Percentiles rank a stretch among this genome's conserved stretches.
phyloP scores from a whole-genome alignment of 35 echinoderm and acorn worm species.

The Apostichopus californicus region DNA sequence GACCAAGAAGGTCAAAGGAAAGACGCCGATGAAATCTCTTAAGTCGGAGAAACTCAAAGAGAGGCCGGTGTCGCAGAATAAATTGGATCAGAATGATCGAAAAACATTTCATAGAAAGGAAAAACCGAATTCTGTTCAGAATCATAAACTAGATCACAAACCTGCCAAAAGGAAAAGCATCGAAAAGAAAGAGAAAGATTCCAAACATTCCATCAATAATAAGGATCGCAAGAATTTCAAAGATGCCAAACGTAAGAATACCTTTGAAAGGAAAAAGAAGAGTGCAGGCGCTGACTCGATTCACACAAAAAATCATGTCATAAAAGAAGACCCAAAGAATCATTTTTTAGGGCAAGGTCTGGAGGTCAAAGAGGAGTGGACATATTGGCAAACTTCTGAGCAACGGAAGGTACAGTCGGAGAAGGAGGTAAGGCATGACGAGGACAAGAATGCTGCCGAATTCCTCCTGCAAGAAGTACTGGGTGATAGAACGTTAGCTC shows the following conservation, averaged over 20 bases:
- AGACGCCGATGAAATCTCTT: not conserved
- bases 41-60: constrained; percentile 46
- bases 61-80: constrained; percentile 16
- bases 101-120: constrained; percentile 21
- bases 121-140: constrained; percentile 32
- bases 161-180: constrained; percentile 48
- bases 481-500: constrained; percentile 9
- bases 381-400: constrained; percentile 59
- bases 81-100: not conserved
- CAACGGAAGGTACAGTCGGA: constrained; percentile 52
- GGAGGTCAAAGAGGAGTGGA: constrained; percentile 62
- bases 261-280: constrained; percentile 13
- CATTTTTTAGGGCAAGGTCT: constrained; percentile 61
- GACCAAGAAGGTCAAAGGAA: constrained; percentile 10
- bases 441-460: constrained; percentile 51
- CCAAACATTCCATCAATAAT: constrained; percentile 53
- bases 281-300: not conserved
- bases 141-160: constrained; percentile 24
- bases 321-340: constrained; percentile 47
- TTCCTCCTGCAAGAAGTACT: constrained; percentile 45
- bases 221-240: constrained; percentile 41
- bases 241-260: constrained; percentile 26
- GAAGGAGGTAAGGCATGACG: constrained; percentile 49
- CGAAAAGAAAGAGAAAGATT: constrained; percentile 28
- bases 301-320: constrained; percentile 32